A percentile compares a stretch with the other conserved stretches of the same genome.
phyloP scores from a whole-genome alignment of 2,888 invertebrate species.

The Mesorhabditis belari region DNA sequence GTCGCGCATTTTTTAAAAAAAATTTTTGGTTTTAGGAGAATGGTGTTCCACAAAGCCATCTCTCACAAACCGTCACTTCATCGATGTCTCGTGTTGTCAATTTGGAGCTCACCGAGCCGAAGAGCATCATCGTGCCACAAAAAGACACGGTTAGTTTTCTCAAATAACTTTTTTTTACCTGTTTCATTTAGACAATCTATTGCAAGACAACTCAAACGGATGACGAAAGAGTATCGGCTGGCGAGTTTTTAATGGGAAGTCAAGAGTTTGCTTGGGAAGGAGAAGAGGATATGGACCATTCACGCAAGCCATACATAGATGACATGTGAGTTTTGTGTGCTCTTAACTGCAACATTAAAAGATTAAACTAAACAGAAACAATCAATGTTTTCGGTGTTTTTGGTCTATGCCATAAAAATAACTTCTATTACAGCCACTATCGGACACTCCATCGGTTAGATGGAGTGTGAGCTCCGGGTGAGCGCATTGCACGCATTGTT shows the following conservation, averaged over 20 bases:
- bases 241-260: constrained; percentile 42
- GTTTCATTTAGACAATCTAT: constrained; percentile 41
- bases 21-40: not conserved
- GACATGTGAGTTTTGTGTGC: constrained; percentile 4
- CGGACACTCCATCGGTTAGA: too few relatives aligned
- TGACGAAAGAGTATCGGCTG: constrained; percentile 40
- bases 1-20: too few relatives aligned
- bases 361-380: constrained; percentile 14
- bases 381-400: too few relatives aligned
- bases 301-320: too few relatives aligned
- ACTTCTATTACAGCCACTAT: too few relatives aligned
- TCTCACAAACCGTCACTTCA: constrained; percentile 5
- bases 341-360: constrained; percentile 13
- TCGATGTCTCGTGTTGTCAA: constrained; percentile 1
- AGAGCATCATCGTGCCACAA: constrained; percentile 5
- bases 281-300: constrained; percentile 8
- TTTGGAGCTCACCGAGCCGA: constrained; percentile 15
- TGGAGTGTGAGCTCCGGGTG: too few relatives aligned
- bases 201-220: constrained; percentile 52
- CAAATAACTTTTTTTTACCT: not conserved
- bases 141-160: constrained; percentile 16
- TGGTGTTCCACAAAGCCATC: not conserved
- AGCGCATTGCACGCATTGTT: too few relatives aligned
- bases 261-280: constrained; percentile 22
- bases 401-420: too few relatives aligned